Evolutionary conservation across 2,113 vertebrate species (phyloP).

Genomic region (Macheiramphus alcinus): DNA sequence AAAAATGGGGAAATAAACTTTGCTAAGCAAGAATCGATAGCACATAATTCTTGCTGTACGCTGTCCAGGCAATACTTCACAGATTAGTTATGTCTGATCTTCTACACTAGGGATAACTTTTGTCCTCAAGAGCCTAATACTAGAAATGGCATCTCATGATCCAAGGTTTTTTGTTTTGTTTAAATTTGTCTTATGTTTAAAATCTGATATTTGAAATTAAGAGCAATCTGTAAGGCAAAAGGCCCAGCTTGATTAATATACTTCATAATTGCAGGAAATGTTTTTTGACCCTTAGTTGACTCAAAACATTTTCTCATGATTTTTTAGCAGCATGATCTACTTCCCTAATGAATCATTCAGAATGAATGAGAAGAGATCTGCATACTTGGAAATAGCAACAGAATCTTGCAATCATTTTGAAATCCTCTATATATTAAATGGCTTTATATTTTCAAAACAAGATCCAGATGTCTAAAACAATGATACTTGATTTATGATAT

Average conservation of each 20-base stretch:
- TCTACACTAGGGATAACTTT: background rate
- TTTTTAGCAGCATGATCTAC: slow-evolving; percentile 16
- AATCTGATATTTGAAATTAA: slow-evolving; percentile 10
- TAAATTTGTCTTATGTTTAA: background rate
- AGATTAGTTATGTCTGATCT: slow-evolving; percentile 24
- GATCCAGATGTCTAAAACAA: slow-evolving; percentile 5
- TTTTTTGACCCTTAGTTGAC: background rate
- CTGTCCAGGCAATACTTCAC: slow-evolving; percentile 20
- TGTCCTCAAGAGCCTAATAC: background rate
- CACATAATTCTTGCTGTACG: background rate
- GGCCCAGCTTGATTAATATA: background rate
- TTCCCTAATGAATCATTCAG: slow-evolving; percentile 40
- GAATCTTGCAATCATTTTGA: background rate
- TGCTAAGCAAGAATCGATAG: background rate
- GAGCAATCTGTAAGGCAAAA: slow-evolving; percentile 12
- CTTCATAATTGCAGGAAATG: slow-evolving; percentile 45
- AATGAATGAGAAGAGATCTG: background rate
- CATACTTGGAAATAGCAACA: background rate
- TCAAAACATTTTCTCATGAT: slow-evolving; percentile 11
- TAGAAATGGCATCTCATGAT: background rate
- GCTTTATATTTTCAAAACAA: background rate
- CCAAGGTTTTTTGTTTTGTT: background rate
- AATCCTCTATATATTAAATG: background rate
- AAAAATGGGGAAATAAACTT: slow-evolving; percentile 30
- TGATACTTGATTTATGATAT: background rate